Conservation (phyloP, 2,888 invertebrate species). For the Bombyx huttoni region DNA sequence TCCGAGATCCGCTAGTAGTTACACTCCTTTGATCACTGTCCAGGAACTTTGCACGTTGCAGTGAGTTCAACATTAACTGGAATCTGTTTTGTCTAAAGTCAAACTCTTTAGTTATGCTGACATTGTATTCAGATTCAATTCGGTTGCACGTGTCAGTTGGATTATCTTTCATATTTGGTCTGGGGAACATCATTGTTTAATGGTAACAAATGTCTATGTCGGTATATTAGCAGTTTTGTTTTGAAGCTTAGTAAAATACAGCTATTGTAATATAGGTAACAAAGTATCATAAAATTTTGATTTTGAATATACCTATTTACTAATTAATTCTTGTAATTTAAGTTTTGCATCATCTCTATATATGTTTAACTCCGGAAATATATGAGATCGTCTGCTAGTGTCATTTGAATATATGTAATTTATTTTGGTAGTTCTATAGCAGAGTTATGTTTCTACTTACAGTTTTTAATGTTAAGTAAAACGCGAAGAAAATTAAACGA, state of each 20-base stretch:
- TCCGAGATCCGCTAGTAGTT: constrained; percentile 25
- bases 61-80: constrained; percentile 24
- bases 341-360: no score
- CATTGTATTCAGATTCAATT: constrained; percentile 52
- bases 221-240: no score
- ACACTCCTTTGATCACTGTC: constrained; percentile 14
- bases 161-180: constrained; percentile 29
- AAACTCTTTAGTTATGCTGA: constrained; percentile 53
- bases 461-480: neutral
- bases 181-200: neutral
- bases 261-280: no score
- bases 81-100: constrained; percentile 35
- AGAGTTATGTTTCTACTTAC: neutral
- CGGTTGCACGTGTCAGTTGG: constrained; percentile 29
- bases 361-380: no score
- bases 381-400: no score
- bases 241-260: no score
- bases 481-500: neutral
- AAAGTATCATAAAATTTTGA: no score
- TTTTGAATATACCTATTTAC: no score
- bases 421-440: no score
- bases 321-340: no score
- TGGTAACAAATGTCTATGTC: no score
- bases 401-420: no score
- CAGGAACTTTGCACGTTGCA: constrained; percentile 10